These are phyloP conservation scores for Echinometra lucunter DNA, from an alignment of 53 echinoderm and acorn worm genomes.

Conservation along the genomic window DNA sequence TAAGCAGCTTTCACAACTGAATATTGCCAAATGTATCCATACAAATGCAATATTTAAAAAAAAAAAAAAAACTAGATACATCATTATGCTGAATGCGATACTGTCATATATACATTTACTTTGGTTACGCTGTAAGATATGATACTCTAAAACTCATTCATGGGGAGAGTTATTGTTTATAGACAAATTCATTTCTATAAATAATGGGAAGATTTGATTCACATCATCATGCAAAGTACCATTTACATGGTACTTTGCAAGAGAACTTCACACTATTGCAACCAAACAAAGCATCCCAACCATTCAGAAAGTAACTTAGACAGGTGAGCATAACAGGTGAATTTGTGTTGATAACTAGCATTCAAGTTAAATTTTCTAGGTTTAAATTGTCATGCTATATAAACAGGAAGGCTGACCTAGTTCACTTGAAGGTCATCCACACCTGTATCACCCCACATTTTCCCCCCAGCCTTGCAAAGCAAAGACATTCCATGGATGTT, in stretches of 20 bases:
- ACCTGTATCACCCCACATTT: neutral
- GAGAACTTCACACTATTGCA: neutral
- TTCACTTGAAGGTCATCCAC: neutral
- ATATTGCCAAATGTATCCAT: neutral
- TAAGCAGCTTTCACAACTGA: neutral
- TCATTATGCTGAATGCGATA: too few relatives aligned
- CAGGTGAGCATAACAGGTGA: neutral
- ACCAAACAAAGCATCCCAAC: neutral
- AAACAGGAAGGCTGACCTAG: neutral
- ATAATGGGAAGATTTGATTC: neutral
- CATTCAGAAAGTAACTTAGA: neutral
- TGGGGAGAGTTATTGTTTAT: too few relatives aligned
- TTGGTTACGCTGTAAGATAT: too few relatives aligned
- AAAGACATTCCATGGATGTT: conserved; percentile 6
- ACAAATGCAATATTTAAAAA: neutral
- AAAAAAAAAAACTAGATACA: too few relatives aligned
- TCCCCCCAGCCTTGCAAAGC: neutral
- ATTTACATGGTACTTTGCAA: too few relatives aligned
- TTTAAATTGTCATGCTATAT: neutral
- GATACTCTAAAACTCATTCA: too few relatives aligned
- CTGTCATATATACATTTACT: too few relatives aligned
- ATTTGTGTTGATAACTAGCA: neutral
- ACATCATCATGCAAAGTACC: neutral
- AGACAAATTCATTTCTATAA: too few relatives aligned
- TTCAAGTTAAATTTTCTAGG: neutral